Evolutionary conservation across 2,113 vertebrate genomes (phyloP), one percentile per base, ranked within the genome.

Genomic region (Cardinalis cardinalis): DNA sequence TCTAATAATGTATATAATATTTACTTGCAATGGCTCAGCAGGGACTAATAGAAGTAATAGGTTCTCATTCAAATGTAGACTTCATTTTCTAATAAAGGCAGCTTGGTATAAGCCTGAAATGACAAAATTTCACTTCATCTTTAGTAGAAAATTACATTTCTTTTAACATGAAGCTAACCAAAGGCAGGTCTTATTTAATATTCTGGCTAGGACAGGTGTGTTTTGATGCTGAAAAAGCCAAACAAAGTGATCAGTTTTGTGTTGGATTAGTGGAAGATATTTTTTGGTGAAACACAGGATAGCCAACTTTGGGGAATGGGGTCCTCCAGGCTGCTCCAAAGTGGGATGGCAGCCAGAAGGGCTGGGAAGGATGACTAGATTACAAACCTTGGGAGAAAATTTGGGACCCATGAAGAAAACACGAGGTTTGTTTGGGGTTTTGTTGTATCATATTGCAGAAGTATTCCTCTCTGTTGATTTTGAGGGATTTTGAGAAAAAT

Each of bases 11-110:
- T 84, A 87, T 88, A 82, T 93, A 95, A 94, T 92, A 96, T 95
- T 96, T 96, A 93, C 96, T 96, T 66, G 48, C 1, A 0, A 75
- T 56, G 32, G 90, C 74, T 91, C 92, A 88, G 79, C 68, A 83
- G 84, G 61, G 52, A 92, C 92, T 96, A 94, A 94, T 92, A 94
- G 82, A 93, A 93, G 72, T 92, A 95, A 92, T 94, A 85, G 90
- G 63, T 89, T 76, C 86, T 84, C 89, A 92, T 91, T 94, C 81
- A 88, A 90, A 94, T 80, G 58, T 73, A 43, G 81, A 95, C 88
- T 90, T 91, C 76, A 95, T 95, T 94, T 95, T 88, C 71, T 78
- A 81, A 82, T 71, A 95, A 89, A 88, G 63, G 44, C 36, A 89
- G 52, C 70, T 84, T 28, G 14, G 36, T 32, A 17, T 68, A 85